Conservation (phyloP, 2,113 vertebrate species). For the Bagarius yarrelli region DNA sequence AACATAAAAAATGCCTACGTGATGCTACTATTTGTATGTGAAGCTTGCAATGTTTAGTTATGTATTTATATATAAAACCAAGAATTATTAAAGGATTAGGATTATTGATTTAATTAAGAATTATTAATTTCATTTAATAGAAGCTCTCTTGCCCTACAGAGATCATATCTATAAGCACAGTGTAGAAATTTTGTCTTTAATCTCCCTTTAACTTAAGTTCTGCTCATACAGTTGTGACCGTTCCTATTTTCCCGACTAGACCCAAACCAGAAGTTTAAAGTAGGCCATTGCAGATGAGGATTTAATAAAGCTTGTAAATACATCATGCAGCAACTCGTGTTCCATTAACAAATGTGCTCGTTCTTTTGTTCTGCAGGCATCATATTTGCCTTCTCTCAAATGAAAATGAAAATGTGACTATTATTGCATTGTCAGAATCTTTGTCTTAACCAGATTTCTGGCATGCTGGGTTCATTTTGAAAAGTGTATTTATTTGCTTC, state of each 20-base stretch:
- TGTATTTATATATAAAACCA: neutral
- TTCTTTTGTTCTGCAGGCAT: neutral
- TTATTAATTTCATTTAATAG: neutral
- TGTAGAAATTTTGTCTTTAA: no score
- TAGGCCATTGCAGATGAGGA: neutral
- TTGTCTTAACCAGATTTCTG: neutral
- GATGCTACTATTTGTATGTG: neutral
- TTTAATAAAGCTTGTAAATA: neutral
- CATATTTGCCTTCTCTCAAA: neutral
- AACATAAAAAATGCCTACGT: neutral
- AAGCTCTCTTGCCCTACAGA: neutral
- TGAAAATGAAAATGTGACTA: neutral
- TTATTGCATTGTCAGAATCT: neutral
- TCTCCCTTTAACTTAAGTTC: no score
- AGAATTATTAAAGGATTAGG: neutral
- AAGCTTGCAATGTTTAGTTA: neutral
- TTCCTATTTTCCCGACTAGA: neutral
- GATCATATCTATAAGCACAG: neutral
- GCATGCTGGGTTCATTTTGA: neutral
- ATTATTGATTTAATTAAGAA: neutral
- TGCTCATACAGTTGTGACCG: neutral
- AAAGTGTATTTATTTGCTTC: neutral
- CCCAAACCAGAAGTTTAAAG: neutral
- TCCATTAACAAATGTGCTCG: neutral
- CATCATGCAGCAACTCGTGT: neutral